Conservation (phyloP, 2,797 vertebrate species). For the Acanthopagrus latus region DNA sequence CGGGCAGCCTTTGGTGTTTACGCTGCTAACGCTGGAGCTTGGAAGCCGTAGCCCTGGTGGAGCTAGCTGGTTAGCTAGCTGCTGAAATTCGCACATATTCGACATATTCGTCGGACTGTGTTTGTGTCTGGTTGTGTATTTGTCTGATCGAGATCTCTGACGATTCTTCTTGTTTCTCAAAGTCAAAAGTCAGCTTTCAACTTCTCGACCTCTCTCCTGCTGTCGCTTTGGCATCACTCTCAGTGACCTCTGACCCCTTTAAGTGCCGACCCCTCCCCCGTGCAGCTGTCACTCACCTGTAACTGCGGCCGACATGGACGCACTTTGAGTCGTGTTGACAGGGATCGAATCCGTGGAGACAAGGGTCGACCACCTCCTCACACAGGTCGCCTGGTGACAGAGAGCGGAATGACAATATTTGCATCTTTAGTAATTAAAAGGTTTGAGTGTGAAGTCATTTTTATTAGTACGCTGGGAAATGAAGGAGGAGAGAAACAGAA, state of each 20-base stretch:
- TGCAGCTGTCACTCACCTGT: conserved; percentile 86
- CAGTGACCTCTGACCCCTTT: conserved; percentile 41
- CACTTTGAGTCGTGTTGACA: conserved; percentile 97
- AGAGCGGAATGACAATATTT: not conserved
- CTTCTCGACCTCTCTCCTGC: conserved; percentile 19
- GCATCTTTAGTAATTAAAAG: not conserved
- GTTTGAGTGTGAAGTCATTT: not conserved
- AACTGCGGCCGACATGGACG: conserved; percentile 87
- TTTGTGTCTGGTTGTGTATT: conserved; percentile 14
- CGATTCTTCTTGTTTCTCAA: not conserved
- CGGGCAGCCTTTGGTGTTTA: too few species aligned
- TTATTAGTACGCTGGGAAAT: not conserved
- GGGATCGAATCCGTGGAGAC: conserved; percentile 90
- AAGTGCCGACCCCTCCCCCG: not conserved
- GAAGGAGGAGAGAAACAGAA: not conserved
- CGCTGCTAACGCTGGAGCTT: too few species aligned
- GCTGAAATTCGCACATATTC: not conserved
- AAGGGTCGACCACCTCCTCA: conserved; percentile 94
- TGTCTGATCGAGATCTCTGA: not conserved
- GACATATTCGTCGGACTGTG: not conserved
- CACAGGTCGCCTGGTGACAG: conserved; percentile 92
- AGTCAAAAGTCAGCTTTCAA: conserved; percentile 1
- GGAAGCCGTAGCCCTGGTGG: too few species aligned
- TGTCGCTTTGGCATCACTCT: conserved; percentile 23
- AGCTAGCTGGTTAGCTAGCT: too few species aligned